These are phyloP conservation scores for Mastomys natalensis DNA, from an alignment of 2,113 vertebrate species.

Conservation along the genomic window DNA sequence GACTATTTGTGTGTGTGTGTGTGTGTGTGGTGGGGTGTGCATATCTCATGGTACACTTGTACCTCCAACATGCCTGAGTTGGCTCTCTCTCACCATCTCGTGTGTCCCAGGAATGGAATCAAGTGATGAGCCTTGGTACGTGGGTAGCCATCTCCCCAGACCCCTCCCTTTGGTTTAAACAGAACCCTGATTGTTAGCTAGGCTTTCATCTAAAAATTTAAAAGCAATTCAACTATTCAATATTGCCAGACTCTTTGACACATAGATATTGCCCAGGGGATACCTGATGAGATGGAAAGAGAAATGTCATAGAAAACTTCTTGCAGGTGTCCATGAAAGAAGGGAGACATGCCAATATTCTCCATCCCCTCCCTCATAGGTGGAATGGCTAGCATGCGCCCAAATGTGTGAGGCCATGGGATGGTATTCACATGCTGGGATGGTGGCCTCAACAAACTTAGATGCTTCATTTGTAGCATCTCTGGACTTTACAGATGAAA, in stretches of 20 bases:
- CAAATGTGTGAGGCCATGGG: not conserved
- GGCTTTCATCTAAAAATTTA: not conserved
- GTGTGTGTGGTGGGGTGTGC: fast-evolving
- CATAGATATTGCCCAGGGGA: not conserved
- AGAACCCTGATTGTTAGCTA: not conserved
- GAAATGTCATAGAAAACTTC: not conserved
- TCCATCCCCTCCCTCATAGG: not conserved
- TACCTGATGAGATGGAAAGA: not conserved
- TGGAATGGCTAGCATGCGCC: not conserved
- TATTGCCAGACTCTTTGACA: not conserved
- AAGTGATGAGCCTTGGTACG: not conserved
- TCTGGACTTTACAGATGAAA: not conserved
- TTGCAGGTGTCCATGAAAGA: not conserved
- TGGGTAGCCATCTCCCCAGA: too few relatives aligned
- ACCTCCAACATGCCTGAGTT: not conserved
- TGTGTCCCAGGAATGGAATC: not conserved
- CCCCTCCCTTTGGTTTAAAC: not conserved
- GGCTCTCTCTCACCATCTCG: not conserved
- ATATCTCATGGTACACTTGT: not conserved
- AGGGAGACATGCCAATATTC: not conserved
- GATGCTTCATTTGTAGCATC: not conserved
- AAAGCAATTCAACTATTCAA: constrained; percentile 13
- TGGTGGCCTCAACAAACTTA: not conserved
- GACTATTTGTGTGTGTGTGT: not conserved
- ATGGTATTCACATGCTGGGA: not conserved